A percentile compares a stretch with the other conserved stretches of the same genome.
These are phyloP conservation scores for Chrysolina americana DNA, from an alignment of 2,888 invertebrate genomes.

Conservation along the genomic window DNA sequence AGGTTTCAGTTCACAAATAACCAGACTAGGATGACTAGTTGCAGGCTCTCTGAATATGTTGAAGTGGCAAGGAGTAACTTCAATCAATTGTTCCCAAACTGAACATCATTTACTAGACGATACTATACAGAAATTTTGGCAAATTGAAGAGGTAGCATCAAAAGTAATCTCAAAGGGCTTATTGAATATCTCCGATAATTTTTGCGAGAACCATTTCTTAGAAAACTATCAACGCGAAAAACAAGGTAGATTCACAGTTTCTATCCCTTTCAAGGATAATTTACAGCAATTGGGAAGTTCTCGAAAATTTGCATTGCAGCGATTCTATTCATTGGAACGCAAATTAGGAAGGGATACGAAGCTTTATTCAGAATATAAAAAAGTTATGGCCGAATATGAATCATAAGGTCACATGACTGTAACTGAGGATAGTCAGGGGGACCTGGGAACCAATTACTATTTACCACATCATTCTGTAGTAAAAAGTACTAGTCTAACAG, in stretches of 20 bases:
- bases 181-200: too few relatives aligned
- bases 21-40: slow-evolving; percentile 44
- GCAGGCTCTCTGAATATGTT: slow-evolving; percentile 33
- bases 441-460: slow-evolving; percentile 27
- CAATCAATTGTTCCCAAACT: slow-evolving; percentile 19
- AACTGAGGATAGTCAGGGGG: slow-evolving; percentile 17
- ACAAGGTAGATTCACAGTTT: too few relatives aligned
- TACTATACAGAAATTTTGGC: slow-evolving; percentile 33
- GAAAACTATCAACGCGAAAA: too few relatives aligned
- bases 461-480: slow-evolving; percentile 48
- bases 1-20: slow-evolving; percentile 34
- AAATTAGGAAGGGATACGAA: slow-evolving; percentile 39
- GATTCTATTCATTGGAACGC: slow-evolving; percentile 41
- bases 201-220: too few relatives aligned
- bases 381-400: slow-evolving; percentile 49
- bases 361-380: slow-evolving; percentile 36
- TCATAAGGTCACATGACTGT: too few relatives aligned
- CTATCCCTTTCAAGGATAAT: too few relatives aligned
- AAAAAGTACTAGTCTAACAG: slow-evolving; percentile 41
- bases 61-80: not conserved
- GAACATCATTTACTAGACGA: slow-evolving; percentile 15
- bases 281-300: too few relatives aligned
- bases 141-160: not conserved
- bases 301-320: slow-evolving; percentile 29
- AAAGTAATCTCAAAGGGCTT: too few relatives aligned